phyloP scores from a whole-genome alignment of 2,797 vertebrate species.

The Alfaro cultratus region DNA sequence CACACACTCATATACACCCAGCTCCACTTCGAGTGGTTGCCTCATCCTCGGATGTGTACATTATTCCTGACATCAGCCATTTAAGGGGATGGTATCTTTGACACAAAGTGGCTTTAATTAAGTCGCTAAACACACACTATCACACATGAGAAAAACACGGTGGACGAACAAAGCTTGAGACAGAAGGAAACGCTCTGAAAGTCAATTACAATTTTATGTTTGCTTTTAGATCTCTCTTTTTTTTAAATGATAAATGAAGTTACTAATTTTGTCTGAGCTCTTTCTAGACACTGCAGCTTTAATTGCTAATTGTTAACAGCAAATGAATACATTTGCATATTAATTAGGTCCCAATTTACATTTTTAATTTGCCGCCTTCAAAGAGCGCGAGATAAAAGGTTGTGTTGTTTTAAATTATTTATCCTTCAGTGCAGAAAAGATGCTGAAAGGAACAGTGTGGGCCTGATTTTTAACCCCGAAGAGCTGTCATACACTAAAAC shows the following conservation, averaged over 20 bases:
- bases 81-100: slow-evolving; percentile 61
- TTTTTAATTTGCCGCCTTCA: slow-evolving; percentile 99
- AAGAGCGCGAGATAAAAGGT: slow-evolving; percentile 99
- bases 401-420: slow-evolving; percentile 99
- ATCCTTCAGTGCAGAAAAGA: slow-evolving; percentile 99
- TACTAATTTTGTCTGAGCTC: slow-evolving; percentile 99
- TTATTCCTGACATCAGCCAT: slow-evolving; percentile 59
- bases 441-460: slow-evolving; percentile 95
- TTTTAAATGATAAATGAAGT: slow-evolving; percentile 99
- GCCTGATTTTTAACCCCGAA: slow-evolving; percentile 89
- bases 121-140: slow-evolving; percentile 51
- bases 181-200: slow-evolving; percentile 88
- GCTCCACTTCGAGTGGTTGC: slow-evolving; percentile 1
- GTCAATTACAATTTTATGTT: slow-evolving; percentile 97
- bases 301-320: slow-evolving; percentile 99
- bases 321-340: slow-evolving; percentile 99
- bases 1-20: slow-evolving; percentile 20
- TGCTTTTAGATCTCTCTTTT: slow-evolving; percentile 81
- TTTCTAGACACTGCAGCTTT: slow-evolving; percentile 99
- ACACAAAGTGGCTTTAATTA: slow-evolving; percentile 66
- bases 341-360: slow-evolving; percentile 99
- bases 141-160: slow-evolving; percentile 16
- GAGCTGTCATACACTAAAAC: slow-evolving; percentile 55
- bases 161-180: slow-evolving; percentile 72
- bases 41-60: slow-evolving; percentile 40